Evolutionary conservation across 2,113 vertebrate genomes (phyloP).

Genomic region (Cepphus grylle): DNA sequence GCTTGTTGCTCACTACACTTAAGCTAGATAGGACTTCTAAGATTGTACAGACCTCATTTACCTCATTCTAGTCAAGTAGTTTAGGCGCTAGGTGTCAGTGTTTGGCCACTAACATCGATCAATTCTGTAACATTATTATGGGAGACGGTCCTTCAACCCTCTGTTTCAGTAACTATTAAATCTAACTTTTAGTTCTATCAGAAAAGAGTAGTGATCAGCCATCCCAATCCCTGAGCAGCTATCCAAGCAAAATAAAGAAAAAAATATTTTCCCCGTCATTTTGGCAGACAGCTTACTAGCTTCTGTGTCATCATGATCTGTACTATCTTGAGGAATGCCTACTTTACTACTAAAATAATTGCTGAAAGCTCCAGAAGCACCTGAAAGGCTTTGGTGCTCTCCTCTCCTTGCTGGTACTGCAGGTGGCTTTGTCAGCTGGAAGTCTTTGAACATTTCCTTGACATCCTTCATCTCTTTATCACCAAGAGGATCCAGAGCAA

Average conservation of each 20-base stretch:
- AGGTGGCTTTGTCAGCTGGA: slow-evolving; percentile 87
- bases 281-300: slow-evolving; percentile 72
- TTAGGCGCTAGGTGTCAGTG: slow-evolving; percentile 13
- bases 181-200: not conserved
- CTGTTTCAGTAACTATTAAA: not conserved
- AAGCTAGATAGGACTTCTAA: not conserved
- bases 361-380: slow-evolving; percentile 70
- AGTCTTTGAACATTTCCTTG: slow-evolving; percentile 97
- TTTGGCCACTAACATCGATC: not conserved
- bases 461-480: slow-evolving; percentile 88
- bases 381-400: slow-evolving; percentile 68
- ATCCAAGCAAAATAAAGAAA: not conserved
- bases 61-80: not conserved
- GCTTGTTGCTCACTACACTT: not conserved
- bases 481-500: slow-evolving; percentile 89
- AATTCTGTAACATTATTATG: not conserved
- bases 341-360: slow-evolving; percentile 82
- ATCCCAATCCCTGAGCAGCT: not conserved
- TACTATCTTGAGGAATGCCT: slow-evolving; percentile 75
- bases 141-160: not conserved
- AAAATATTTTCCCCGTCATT: slow-evolving; percentile 63
- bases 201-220: not conserved
- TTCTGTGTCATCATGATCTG: slow-evolving; percentile 77
- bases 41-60: not conserved
- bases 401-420: slow-evolving; percentile 85